A percentile compares a stretch with the other conserved stretches of the same genome.
Evolutionary conservation across 2,888 invertebrate species (phyloP).

Genomic region (Parascotia fuliginaria): DNA sequence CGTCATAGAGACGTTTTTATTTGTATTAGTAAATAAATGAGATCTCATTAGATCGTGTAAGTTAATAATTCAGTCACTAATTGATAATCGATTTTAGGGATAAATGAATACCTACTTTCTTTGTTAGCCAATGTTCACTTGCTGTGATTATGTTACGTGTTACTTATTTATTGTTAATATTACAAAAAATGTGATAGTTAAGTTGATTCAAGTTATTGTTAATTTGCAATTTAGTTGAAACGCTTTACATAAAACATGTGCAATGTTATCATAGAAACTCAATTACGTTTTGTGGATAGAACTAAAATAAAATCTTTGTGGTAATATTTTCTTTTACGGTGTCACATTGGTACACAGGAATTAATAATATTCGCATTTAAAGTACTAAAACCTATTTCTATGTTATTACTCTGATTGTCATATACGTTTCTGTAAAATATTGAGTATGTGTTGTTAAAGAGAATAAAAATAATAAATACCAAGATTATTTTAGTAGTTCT

Average conservation of each 20-base stretch:
- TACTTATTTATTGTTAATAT: slow-evolving; percentile 82
- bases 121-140: slow-evolving; percentile 85
- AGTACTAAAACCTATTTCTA: slow-evolving; percentile 78
- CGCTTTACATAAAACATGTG: slow-evolving; percentile 61
- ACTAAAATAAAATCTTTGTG: slow-evolving; percentile 49
- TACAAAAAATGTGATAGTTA: slow-evolving; percentile 78
- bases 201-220: slow-evolving; percentile 74
- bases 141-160: slow-evolving; percentile 85
- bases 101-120: slow-evolving; percentile 74
- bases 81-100: slow-evolving; percentile 81
- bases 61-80: slow-evolving; percentile 82
- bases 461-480: slow-evolving; percentile 85
- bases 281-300: slow-evolving; percentile 58
- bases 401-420: slow-evolving; percentile 85
- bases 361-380: slow-evolving; percentile 79
- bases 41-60: slow-evolving; percentile 85
- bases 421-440: slow-evolving; percentile 86
- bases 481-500: slow-evolving; percentile 60
- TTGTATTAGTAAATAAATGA: slow-evolving; percentile 78
- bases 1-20: slow-evolving; percentile 79
- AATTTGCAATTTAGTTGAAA: slow-evolving; percentile 72
- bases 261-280: slow-evolving; percentile 50
- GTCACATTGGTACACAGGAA: slow-evolving; percentile 65
- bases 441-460: slow-evolving; percentile 87
- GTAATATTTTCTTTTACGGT: slow-evolving; percentile 47